phyloP scores from a whole-genome alignment of 2,113 vertebrate genomes.

The Siniperca chuatsi region DNA sequence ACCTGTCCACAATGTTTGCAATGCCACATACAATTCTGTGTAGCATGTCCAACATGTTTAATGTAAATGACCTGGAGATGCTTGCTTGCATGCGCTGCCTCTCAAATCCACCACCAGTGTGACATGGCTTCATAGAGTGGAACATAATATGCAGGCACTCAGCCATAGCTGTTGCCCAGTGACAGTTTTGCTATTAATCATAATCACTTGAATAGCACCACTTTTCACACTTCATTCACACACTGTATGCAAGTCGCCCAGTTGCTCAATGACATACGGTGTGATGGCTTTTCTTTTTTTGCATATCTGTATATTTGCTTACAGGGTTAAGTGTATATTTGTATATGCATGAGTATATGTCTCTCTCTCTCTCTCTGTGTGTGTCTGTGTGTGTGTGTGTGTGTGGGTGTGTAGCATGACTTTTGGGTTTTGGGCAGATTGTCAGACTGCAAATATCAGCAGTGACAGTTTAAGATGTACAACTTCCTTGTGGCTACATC shows the following conservation, averaged over 20 bases:
- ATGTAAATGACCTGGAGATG: constrained; percentile 29
- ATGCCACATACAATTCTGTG: constrained; percentile 23
- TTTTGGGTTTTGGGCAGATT: constrained; percentile 44
- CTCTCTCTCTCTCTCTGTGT: neutral
- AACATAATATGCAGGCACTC: constrained; percentile 57
- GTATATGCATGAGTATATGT: neutral
- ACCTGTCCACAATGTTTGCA: constrained; percentile 28
- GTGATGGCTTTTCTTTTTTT: neutral
- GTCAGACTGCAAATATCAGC: constrained; percentile 60
- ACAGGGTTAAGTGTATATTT: constrained; percentile 21
- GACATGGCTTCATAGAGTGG: constrained; percentile 47
- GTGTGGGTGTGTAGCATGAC: constrained; percentile 2
- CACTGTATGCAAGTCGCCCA: neutral
- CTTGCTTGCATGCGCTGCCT: constrained; percentile 29
- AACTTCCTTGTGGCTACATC: constrained; percentile 31
- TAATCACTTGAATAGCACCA: constrained; percentile 57
- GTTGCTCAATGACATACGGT: constrained; percentile 28
- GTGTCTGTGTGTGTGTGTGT: neutral
- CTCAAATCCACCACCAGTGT: constrained; percentile 21
- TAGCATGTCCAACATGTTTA: constrained; percentile 25
- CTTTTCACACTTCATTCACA: constrained; percentile 47
- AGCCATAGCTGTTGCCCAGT: constrained; percentile 42
- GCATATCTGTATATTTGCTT: constrained; percentile 21
- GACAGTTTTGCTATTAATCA: constrained; percentile 73
- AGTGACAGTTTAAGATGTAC: constrained; percentile 51